These are phyloP conservation scores for Gadus macrocephalus DNA, from an alignment of 2,113 vertebrate genomes.

Conservation along the genomic window DNA sequence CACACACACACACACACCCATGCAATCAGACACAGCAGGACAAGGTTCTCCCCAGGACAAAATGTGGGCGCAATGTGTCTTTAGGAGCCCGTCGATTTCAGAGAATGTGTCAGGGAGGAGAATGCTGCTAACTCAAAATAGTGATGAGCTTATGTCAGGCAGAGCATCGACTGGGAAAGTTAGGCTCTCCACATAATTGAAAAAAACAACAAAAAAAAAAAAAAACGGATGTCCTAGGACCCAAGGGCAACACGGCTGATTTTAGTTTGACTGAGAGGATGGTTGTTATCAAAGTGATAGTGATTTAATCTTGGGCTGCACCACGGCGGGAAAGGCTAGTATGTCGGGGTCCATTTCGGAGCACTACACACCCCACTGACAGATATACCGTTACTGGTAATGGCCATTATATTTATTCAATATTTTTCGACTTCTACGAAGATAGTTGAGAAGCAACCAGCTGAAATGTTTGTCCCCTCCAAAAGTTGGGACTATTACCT, in stretches of 20 bases:
- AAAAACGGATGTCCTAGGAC: constrained; percentile 14
- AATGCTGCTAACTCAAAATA: constrained; percentile 18
- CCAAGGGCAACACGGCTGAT: constrained; percentile 6
- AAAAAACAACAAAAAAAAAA: constrained; percentile 22
- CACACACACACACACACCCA: background rate
- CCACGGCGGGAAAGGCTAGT: background rate
- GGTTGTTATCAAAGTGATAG: constrained; percentile 20
- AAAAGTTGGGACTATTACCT: too few species aligned
- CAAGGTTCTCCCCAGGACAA: constrained; percentile 34
- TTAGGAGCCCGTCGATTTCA: constrained; percentile 49
- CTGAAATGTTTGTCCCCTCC: too few species aligned
- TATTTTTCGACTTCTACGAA: too few species aligned
- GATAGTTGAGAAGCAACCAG: too few species aligned
- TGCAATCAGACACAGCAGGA: constrained; percentile 70
- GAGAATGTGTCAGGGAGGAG: constrained; percentile 38
- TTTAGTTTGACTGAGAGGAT: constrained; percentile 22
- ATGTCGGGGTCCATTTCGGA: too few species aligned
- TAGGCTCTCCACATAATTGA: constrained; percentile 26
- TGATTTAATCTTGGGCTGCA: background rate
- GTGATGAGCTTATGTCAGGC: constrained; percentile 7
- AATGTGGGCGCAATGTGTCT: constrained; percentile 69
- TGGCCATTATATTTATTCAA: too few species aligned
- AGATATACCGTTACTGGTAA: too few species aligned
- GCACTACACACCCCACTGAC: too few species aligned
- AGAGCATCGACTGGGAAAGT: constrained; percentile 6